Evolutionary conservation across 2,797 vertebrate genomes (phyloP).

Genomic region (Alauda arvensis): DNA sequence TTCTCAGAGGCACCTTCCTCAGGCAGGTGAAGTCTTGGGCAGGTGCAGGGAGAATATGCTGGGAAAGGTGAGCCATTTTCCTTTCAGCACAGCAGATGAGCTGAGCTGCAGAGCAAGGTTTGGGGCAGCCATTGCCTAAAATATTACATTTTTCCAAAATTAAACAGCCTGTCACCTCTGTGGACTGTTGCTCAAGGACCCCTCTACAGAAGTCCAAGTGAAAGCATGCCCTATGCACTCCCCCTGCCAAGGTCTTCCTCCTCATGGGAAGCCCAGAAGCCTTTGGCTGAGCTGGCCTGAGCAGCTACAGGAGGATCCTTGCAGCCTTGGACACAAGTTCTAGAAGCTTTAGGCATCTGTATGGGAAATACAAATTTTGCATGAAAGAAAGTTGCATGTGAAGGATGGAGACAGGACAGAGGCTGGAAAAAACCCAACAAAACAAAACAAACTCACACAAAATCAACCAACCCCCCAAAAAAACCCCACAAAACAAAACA

Average conservation of each 20-base stretch:
- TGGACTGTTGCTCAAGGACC: background rate
- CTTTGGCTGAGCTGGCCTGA: background rate
- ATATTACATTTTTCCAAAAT: background rate
- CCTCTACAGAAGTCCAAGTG: background rate
- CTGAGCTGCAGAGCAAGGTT: background rate
- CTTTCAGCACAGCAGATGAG: background rate
- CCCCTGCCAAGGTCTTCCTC: background rate
- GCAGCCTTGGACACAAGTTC: background rate
- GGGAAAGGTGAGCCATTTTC: background rate
- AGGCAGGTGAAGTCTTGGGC: background rate
- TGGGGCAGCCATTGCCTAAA: background rate
- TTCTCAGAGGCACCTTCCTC: background rate
- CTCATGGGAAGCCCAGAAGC: accelerated
- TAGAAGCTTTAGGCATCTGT: background rate
- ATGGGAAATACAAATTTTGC: background rate
- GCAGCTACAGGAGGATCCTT: background rate
- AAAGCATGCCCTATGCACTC: background rate
- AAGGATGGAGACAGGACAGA: background rate
- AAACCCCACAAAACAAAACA: background rate
- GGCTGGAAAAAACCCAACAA: background rate
- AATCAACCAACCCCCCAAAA: background rate
- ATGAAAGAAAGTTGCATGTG: background rate
- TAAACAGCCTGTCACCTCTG: background rate
- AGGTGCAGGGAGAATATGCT: background rate
- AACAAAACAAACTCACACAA: background rate